Conservation (phyloP, 2,113 vertebrate species). For the Tupaia tana region DNA sequence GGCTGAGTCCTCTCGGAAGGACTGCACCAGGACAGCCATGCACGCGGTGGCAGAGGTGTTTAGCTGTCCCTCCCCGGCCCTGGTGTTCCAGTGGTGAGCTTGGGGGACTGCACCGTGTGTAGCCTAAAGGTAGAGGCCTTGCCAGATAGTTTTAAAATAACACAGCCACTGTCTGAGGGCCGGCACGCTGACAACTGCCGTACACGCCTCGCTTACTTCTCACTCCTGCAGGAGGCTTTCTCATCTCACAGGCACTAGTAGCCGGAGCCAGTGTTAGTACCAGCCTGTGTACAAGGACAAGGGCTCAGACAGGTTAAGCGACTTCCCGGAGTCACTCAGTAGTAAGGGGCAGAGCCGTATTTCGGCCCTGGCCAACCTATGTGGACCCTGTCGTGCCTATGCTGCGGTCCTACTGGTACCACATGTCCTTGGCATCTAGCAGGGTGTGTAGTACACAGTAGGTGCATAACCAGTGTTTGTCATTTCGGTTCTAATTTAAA, state of each 20-base stretch:
- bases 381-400: neutral
- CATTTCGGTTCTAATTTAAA: neutral
- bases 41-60: rapidly evolving
- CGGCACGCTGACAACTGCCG: neutral
- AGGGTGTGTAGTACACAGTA: neutral
- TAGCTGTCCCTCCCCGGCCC: neutral
- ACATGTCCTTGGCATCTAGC: neutral
- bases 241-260: neutral
- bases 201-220: neutral
- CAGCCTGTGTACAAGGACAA: too few species aligned
- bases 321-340: too few species aligned
- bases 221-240: neutral
- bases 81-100: neutral
- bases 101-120: neutral
- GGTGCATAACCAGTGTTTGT: neutral
- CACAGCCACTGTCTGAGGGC: neutral
- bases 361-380: neutral
- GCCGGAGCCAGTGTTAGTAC: too few species aligned
- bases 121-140: neutral
- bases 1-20: neutral
- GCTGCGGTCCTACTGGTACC: neutral
- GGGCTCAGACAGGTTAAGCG: too few species aligned
- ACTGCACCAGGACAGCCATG: neutral
- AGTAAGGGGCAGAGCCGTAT: neutral
- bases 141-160: neutral